Percentiles rank a stretch among this genome's conserved stretches.
Evolutionary conservation across 2,888 invertebrate species (phyloP).

Genomic region (Lepidochrysops patricia): DNA sequence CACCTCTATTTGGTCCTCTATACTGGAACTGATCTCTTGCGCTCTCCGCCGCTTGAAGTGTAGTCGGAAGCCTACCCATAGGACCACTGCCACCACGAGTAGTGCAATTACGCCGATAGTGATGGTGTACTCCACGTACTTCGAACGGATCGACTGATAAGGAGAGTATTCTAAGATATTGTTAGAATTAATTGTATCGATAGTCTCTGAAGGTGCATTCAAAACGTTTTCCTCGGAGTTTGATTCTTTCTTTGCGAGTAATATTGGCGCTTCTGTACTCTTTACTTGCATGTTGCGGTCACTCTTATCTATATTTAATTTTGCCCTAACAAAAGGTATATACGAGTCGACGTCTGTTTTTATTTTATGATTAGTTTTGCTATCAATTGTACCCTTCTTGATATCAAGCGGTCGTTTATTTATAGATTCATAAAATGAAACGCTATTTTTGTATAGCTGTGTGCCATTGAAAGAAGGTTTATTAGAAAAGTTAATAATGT

Average conservation of each 20-base stretch:
- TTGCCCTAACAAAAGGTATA: constrained; percentile 20
- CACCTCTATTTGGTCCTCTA: constrained; percentile 76
- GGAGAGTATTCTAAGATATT: constrained; percentile 55
- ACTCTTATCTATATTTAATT: not conserved
- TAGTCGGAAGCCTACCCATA: constrained; percentile 65
- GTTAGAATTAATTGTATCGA: constrained; percentile 39
- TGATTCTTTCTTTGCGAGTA: not conserved
- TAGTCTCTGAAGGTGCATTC: constrained; percentile 30
- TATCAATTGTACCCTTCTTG: not conserved
- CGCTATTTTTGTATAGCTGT: not conserved
- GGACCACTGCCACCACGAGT: constrained; percentile 70
- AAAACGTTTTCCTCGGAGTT: constrained; percentile 26
- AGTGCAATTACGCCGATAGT: constrained; percentile 73
- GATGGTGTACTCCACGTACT: constrained; percentile 64
- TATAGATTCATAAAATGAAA: not conserved
- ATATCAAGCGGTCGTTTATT: not conserved
- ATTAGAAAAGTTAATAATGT: not conserved
- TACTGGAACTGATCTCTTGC: constrained; percentile 38
- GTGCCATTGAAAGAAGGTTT: not conserved
- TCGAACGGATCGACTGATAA: constrained; percentile 46
- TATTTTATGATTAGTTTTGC: not conserved
- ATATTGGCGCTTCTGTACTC: not conserved
- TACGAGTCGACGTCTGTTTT: constrained; percentile 41
- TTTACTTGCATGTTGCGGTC: not conserved
- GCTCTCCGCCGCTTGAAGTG: constrained; percentile 52